Percentiles rank a stretch among this genome's conserved stretches.
Evolutionary conservation across 1,140 invertebrate genomes (phyloP).

Genomic region (Hyles vespertilio): DNA sequence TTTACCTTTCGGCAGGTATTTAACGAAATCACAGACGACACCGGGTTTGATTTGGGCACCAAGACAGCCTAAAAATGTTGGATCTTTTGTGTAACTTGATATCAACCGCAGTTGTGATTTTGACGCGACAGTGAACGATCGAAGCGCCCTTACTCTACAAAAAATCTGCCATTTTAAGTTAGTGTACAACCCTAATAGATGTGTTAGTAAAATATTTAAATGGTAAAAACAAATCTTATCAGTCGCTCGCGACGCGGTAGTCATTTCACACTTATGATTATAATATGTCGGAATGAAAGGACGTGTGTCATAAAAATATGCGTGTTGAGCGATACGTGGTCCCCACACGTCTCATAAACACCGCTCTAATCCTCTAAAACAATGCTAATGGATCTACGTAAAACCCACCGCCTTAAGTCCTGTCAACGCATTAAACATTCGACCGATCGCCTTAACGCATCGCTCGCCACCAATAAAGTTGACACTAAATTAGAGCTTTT

Average conservation of each 20-base stretch:
- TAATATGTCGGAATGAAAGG: constrained; percentile 44
- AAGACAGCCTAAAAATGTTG: constrained; percentile 58
- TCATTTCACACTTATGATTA: constrained; percentile 62
- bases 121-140: constrained; percentile 34
- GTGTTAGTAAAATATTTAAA: constrained; percentile 5
- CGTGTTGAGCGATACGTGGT: constrained; percentile 52
- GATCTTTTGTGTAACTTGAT: constrained; percentile 68
- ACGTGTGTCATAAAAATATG: constrained; percentile 70
- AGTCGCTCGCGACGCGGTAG: constrained; percentile 54
- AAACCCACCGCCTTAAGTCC: constrained; percentile 61
- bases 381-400: constrained; percentile 72
- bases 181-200: too few relatives aligned
- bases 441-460: constrained; percentile 63
- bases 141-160: constrained; percentile 12
- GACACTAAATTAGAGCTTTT: constrained; percentile 70
- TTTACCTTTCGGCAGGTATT: constrained; percentile 47
- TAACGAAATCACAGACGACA: constrained; percentile 61
- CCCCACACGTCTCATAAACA: constrained; percentile 47
- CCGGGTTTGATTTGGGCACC: constrained; percentile 63
- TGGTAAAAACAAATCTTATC: constrained; percentile 39
- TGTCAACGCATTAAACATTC: constrained; percentile 64
- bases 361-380: constrained; percentile 71
- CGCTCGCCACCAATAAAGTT: constrained; percentile 68
- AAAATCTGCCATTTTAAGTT: not conserved
- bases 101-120: constrained; percentile 39